Evolutionary conservation across 2,797 vertebrate species (phyloP), one percentile per base, ranked within the genome.

Genomic region (Pseudomugil gertrudae): DNA sequence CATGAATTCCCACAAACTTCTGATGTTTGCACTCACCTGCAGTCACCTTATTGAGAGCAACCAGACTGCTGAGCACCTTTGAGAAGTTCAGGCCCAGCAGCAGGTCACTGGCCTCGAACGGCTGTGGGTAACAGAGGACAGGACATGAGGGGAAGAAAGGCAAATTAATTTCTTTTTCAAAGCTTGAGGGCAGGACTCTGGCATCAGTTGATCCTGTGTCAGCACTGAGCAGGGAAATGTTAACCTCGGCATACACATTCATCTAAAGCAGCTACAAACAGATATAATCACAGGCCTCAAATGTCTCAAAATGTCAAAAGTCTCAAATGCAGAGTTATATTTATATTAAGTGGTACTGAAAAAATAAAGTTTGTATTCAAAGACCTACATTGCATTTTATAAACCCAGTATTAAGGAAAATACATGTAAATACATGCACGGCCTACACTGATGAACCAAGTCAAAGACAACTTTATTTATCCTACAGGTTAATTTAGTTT

Each of bases 21-120:
- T 74, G 9, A 33, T 3, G 52, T 71, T 68, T 66, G 19, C 23
- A 87, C 93, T 95, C 78, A 99, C 98, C 98, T 95, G 96, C 96
- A 61, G 98, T 99, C 65, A 95, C 97, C 92, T 97, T 99, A 92
- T 98, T 99, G 80, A 99, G 94, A 54, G 96, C 92, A 74, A 99
- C 97, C 58, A 99, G 93, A 80, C 95, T 96, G 89, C 94, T 97
- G 84, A 99, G 94, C 92, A 99, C 97, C 92, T 96, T 98, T 74
- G 90, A 95, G 93, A 99, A 98, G 92, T 98, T 98, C 78, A 97
- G 95, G 69, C 97, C 97, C 89, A 98, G 95, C 88, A 97, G 95
- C 82, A 99, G 94, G 87, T 99, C 98, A 93, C 96, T 96, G 93
- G 96, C 95, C 80, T 99, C 98, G 78, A 99, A 99, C 0, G 96